Evolutionary conservation across 2,113 vertebrate genomes (phyloP).

Genomic region (Rhinogobius similis): DNA sequence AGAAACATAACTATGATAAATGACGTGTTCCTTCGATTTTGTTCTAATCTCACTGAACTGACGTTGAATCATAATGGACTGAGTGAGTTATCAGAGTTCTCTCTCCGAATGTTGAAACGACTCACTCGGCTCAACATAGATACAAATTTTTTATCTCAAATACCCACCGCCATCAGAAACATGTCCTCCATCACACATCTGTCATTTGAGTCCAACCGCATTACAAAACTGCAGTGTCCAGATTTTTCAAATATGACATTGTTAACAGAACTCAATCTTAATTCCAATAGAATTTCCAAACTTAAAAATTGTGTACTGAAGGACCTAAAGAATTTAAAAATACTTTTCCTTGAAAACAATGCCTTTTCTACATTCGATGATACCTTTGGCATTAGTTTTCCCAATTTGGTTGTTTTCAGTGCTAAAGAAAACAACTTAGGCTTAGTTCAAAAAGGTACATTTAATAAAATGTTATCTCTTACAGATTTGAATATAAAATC

Average conservation of each 20-base stretch:
- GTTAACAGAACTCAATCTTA: conserved; percentile 42
- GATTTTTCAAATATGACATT: conserved; percentile 51
- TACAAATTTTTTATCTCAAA: conserved; percentile 29
- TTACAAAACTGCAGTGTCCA: conserved; percentile 30
- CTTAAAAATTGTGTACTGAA: conserved; percentile 41
- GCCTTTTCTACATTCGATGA: background rate
- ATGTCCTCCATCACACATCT: conserved; percentile 44
- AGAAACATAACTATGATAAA: conserved; percentile 43
- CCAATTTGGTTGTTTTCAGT: background rate
- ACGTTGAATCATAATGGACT: conserved; percentile 46
- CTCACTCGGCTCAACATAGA: conserved; percentile 32
- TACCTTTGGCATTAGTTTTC: background rate
- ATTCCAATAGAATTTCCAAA: conserved; percentile 42
- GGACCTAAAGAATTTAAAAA: conserved; percentile 33
- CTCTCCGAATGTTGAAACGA: conserved; percentile 25
- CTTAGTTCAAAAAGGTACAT: background rate
- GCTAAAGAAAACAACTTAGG: background rate
- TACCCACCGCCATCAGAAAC: conserved; percentile 28
- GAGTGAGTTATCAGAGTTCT: background rate
- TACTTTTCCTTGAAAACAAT: conserved; percentile 42
- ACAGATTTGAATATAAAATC: background rate
- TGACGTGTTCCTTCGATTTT: conserved; percentile 25
- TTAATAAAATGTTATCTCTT: background rate
- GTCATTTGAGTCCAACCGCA: conserved; percentile 55
- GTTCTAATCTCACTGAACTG: conserved; percentile 40